A percentile compares a stretch with the other conserved stretches of the same genome.
Conservation (phyloP, 2,888 invertebrate species). For the Bibio marci region DNA sequence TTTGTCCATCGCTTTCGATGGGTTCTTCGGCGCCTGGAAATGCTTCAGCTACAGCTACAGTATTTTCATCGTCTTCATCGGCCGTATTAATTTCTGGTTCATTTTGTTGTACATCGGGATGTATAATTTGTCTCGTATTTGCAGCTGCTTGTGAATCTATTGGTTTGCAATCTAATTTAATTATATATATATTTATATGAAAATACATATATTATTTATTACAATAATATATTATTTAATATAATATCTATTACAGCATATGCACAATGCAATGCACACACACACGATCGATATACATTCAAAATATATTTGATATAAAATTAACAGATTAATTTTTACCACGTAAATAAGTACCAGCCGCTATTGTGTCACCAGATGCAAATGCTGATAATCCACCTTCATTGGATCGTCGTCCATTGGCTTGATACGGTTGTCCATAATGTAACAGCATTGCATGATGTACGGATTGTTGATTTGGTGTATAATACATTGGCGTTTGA, state of each 20-base stretch:
- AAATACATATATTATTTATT: too few species aligned
- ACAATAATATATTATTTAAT: too few species aligned
- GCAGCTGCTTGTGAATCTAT: too few species aligned
- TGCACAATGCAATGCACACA: too few species aligned
- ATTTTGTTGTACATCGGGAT: too few species aligned
- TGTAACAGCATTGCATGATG: constrained; percentile 23
- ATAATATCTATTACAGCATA: too few species aligned
- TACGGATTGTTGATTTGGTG: constrained; percentile 12
- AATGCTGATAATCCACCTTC: constrained; percentile 22
- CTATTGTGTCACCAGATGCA: constrained; percentile 25
- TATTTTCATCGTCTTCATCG: constrained; percentile 5
- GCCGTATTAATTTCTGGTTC: too few species aligned
- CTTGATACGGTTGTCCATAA: constrained; percentile 18
- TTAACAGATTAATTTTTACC: constrained; percentile 15
- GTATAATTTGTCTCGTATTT: too few species aligned
- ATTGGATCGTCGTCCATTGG: constrained; percentile 21
- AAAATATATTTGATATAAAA: too few species aligned
- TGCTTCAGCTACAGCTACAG: constrained; percentile 24
- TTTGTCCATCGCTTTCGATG: neutral
- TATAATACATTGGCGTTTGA: constrained; percentile 15
- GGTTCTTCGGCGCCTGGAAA: constrained; percentile 16
- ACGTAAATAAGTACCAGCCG: constrained; percentile 24
- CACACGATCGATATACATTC: too few species aligned
- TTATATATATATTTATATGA: too few species aligned
- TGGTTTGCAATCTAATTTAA: too few species aligned